phyloP scores from a whole-genome alignment of 2,888 invertebrate species.

The Carterocephalus palaemon region DNA sequence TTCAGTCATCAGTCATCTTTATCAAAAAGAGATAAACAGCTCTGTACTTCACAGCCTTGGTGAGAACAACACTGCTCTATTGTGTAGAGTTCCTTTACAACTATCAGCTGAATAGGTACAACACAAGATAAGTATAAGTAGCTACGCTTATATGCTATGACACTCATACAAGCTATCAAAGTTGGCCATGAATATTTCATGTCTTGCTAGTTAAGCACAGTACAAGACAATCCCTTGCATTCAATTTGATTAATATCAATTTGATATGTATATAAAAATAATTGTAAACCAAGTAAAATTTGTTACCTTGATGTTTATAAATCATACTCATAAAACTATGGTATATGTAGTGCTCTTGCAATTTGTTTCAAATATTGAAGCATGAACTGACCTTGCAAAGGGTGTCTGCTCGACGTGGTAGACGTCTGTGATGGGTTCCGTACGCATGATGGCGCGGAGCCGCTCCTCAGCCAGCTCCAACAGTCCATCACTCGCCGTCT shows the following conservation, averaged over 20 bases:
- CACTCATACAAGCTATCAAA: constrained; percentile 30
- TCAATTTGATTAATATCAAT: not conserved
- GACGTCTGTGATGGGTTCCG: constrained; percentile 85
- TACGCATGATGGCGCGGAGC: constrained; percentile 83
- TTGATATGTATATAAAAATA: too few species aligned
- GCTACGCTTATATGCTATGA: constrained; percentile 12
- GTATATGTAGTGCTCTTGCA: too few species aligned
- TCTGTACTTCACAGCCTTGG: constrained; percentile 30
- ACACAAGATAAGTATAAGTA: constrained; percentile 8
- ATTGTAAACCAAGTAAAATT: too few species aligned
- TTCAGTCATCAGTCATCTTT: constrained; percentile 57
- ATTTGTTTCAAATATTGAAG: too few species aligned
- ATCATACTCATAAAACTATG: too few species aligned
- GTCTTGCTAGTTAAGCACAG: not conserved
- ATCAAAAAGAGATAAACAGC: constrained; percentile 52
- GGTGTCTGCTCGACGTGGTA: constrained; percentile 91
- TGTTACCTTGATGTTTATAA: too few species aligned
- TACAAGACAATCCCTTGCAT: not conserved
- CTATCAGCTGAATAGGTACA: constrained; percentile 27
- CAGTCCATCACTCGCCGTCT: constrained; percentile 83
- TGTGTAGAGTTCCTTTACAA: constrained; percentile 23
- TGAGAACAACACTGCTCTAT: constrained; percentile 26
- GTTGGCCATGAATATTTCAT: constrained; percentile 37
- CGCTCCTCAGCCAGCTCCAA: constrained; percentile 84
- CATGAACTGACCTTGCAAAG: constrained; percentile 85